phyloP scores from a whole-genome alignment of 1,140 invertebrate species.

The Drosophila pseudoananassae region DNA sequence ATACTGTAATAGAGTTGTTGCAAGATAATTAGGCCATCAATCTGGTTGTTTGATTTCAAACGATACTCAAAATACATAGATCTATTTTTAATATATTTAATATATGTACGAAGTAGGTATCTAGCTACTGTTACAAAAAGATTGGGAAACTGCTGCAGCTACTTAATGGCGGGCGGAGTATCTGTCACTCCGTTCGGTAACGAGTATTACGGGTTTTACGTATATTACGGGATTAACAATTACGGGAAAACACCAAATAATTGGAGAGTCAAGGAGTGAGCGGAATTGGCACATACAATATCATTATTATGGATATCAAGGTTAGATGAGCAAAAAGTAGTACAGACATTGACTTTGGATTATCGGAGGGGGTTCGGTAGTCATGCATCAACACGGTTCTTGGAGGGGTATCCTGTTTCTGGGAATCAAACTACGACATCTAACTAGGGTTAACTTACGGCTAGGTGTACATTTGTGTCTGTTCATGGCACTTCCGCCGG shows the following conservation, averaged over 20 bases:
- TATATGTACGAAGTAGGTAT: constrained; percentile 15
- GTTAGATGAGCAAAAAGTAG: constrained; percentile 21
- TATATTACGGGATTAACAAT: constrained; percentile 33
- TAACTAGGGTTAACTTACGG: constrained; percentile 27
- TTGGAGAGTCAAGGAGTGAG: constrained; percentile 15
- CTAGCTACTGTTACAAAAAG: constrained; percentile 53
- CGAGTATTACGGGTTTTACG: neutral
- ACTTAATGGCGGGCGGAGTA: constrained; percentile 13
- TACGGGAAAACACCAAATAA: constrained; percentile 41
- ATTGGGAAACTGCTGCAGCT: constrained; percentile 29
- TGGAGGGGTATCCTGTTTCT: constrained; percentile 10
- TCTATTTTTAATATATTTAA: constrained; percentile 30
- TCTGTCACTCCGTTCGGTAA: constrained; percentile 15
- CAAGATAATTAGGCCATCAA: constrained; percentile 79
- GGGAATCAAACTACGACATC: constrained; percentile 57
- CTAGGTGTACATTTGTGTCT: constrained; percentile 25
- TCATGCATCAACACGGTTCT: constrained; percentile 28
- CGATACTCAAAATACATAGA: constrained; percentile 61
- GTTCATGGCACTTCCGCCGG: constrained; percentile 23
- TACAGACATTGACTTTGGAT: constrained; percentile 41
- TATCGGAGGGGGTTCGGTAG: constrained; percentile 11
- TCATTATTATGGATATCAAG: constrained; percentile 5
- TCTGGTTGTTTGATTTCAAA: constrained; percentile 55
- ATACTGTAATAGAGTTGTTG: constrained; percentile 82
- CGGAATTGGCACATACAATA: constrained; percentile 29